Conservation (phyloP, 2,888 invertebrate species). For the Drosophila rubida region DNA sequence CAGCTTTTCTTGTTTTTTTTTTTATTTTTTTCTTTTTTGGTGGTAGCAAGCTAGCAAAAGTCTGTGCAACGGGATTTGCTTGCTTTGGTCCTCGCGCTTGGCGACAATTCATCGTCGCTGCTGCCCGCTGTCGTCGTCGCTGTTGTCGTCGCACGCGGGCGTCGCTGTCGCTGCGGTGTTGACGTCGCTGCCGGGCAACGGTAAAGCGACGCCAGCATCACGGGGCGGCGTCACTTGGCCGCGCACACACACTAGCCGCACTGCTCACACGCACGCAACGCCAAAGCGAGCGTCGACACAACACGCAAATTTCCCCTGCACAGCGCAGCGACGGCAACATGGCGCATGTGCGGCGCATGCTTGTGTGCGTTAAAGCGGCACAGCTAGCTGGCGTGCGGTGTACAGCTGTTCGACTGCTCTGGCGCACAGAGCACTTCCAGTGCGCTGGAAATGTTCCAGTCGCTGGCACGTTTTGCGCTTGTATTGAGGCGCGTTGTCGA, state of each 20-base stretch:
- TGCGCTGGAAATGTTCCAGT: constrained; percentile 60
- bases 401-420: constrained; percentile 26
- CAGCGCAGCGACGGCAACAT: constrained; percentile 57
- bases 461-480: constrained; percentile 32
- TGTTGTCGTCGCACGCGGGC: constrained; percentile 6
- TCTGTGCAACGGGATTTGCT: constrained; percentile 36
- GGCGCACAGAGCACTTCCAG: constrained; percentile 57
- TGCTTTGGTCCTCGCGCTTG: constrained; percentile 48
- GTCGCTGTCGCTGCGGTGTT: constrained; percentile 34
- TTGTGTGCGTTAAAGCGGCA: constrained; percentile 30
- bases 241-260: constrained; percentile 36
- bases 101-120: constrained; percentile 10
- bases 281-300: constrained; percentile 1
- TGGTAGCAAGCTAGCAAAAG: constrained; percentile 45
- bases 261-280: constrained; percentile 40
- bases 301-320: constrained; percentile 54
- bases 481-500: constrained; percentile 47
- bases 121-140: constrained; percentile 1
- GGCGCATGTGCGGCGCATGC: constrained; percentile 69
- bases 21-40: constrained; percentile 13
- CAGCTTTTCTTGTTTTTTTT: constrained; percentile 25
- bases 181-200: constrained; percentile 64
- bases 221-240: constrained; percentile 64
- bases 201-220: constrained; percentile 61
- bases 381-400: constrained; percentile 24